Conservation (phyloP, 2,888 invertebrate species). For the Noctua pronuba region DNA sequence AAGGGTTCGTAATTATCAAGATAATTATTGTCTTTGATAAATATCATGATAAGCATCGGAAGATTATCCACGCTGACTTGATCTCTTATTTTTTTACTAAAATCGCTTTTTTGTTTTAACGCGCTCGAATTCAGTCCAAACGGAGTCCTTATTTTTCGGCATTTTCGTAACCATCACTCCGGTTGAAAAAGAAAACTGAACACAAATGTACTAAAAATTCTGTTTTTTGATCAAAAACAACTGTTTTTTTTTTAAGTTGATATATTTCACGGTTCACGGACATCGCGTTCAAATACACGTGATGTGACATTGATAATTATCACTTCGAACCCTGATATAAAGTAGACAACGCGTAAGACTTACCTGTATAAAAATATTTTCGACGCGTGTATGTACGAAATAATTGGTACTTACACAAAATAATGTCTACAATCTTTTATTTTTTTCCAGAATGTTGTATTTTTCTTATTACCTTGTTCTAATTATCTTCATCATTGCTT, state of each 20-base stretch:
- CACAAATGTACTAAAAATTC: background rate
- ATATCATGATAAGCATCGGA: no score
- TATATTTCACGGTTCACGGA: background rate
- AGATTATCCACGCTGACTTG: background rate
- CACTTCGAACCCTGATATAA: background rate
- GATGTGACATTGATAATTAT: background rate
- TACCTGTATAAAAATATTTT: background rate
- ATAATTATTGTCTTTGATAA: background rate
- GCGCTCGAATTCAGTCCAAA: background rate
- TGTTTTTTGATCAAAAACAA: background rate
- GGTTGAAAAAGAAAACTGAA: background rate
- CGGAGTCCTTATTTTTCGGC: background rate
- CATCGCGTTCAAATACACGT: background rate
- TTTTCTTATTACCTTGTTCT: conserved; percentile 1
- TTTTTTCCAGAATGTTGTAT: background rate
- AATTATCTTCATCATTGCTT: conserved; percentile 4
- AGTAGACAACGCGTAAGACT: background rate
- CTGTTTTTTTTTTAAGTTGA: background rate
- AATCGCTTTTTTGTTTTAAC: background rate
- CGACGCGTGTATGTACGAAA: background rate
- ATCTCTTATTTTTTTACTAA: background rate
- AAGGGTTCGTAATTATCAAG: background rate
- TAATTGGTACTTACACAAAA: background rate
- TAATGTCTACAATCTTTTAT: background rate
- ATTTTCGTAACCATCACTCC: background rate